These are phyloP conservation scores for Rattus rattus DNA, from an alignment of 2,113 vertebrate genomes.

Conservation along the genomic window DNA sequence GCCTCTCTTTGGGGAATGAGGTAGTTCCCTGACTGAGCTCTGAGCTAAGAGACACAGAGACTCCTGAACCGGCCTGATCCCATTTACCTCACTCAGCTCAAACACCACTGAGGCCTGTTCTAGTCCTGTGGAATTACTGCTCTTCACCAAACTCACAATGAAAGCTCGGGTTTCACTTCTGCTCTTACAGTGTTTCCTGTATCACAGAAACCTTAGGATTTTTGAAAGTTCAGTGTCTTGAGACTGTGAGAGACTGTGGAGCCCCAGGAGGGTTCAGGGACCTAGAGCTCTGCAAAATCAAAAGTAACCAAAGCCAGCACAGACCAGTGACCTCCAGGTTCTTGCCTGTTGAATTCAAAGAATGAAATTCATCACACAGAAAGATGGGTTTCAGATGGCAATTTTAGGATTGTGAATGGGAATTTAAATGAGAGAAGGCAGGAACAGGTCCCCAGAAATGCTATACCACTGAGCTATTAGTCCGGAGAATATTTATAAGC, in stretches of 20 bases:
- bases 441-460: neutral
- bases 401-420: neutral
- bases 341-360: neutral
- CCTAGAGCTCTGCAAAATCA: neutral
- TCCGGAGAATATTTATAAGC: neutral
- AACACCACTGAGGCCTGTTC: rapidly evolving
- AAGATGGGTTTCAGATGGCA: neutral
- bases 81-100: neutral
- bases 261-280: neutral
- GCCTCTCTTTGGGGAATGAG: neutral
- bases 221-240: neutral
- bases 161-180: neutral
- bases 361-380: neutral
- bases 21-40: neutral
- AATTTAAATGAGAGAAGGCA: neutral
- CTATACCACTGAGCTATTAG: neutral
- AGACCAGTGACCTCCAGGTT: neutral
- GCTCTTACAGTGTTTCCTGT: neutral
- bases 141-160: neutral
- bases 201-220: neutral
- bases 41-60: neutral
- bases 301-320: neutral
- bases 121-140: neutral
- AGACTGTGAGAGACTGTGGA: neutral
- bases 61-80: neutral